These are phyloP conservation scores for Ophion obscuratus DNA, from an alignment of 2,888 invertebrate species.

Conservation along the genomic window DNA sequence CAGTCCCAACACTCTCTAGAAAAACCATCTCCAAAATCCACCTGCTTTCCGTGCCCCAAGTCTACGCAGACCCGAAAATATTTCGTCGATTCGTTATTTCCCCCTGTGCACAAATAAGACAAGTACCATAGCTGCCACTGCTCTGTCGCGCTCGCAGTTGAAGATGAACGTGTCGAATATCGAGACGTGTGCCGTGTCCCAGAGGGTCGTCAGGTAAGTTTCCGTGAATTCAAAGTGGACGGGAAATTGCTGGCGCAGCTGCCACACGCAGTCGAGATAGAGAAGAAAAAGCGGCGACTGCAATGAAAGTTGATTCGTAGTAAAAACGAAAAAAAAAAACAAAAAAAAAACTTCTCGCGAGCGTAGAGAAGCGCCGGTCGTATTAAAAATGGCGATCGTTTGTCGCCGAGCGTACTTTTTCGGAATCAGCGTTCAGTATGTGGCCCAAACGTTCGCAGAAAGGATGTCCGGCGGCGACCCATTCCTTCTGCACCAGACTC, in stretches of 20 bases:
- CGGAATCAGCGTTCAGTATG: conserved; percentile 86
- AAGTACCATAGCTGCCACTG: conserved; percentile 87
- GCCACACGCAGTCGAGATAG: conserved; percentile 97
- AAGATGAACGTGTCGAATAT: conserved; percentile 97
- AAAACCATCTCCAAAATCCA: no score
- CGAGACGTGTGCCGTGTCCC: conserved; percentile 95
- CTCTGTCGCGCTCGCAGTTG: conserved; percentile 92
- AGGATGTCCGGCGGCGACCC: conserved; percentile 96
- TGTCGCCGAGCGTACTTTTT: conserved; percentile 81
- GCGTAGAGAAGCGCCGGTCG: no score
- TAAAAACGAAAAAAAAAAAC: neutral
- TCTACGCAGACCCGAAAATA: no score
- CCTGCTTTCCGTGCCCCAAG: no score
- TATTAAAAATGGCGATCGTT: no score
- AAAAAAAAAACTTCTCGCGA: neutral
- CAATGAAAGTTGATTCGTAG: conserved; percentile 73
- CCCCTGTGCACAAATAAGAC: neutral
- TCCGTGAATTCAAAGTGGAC: conserved; percentile 96
- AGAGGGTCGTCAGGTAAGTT: conserved; percentile 95
- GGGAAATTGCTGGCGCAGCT: conserved; percentile 94
- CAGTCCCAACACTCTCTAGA: no score
- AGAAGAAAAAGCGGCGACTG: conserved; percentile 95
- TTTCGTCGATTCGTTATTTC: no score
- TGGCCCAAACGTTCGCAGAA: conserved; percentile 92
- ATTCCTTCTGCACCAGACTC: conserved; percentile 96